Evolutionary conservation across 2,797 vertebrate species (phyloP), one percentile per base, ranked within the genome.

Genomic region (Nannoperca obscura): DNA sequence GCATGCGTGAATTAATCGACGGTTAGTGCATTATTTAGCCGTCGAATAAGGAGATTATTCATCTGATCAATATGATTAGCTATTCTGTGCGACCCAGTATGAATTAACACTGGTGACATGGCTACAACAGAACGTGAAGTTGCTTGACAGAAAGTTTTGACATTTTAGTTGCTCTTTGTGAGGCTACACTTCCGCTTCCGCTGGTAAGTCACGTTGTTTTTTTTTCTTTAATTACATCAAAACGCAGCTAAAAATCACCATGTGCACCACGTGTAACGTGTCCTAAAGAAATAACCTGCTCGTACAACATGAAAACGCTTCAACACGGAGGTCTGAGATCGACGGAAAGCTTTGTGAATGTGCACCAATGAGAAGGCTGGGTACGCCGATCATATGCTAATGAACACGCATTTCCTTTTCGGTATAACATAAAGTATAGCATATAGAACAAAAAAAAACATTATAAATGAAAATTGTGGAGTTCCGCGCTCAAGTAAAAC

Each of bases 331-430:
- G 3, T 40, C 12, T 13, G 2, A 61, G 38, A 24, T 53, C 2
- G 8, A 38, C 38, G 20, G 0, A 54, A 53, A 42, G 0, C 0
- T 32, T 46, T 20, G 1, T 22, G 10, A 3, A 38, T 32, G 14
- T 50, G 9, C 2, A 86, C 93, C 93, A 94, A 93, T 94, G 27
- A 61, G 73, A 88, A 63, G 17, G 52, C 63, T 32, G 22, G 22
- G 2, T n/a, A 2, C 7, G 36, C 0, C 20, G 40, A 54, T 22
- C 27, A 44, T 66, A 91, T 85, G 82, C 38, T 50, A 85, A 90
- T 86, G 13, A 72, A 0, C 24, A 40, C 32, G 3, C 22, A 0
- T 42, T 78, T 49, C 14, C 9, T 15, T 53, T 5, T 17, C 17
- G 5, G 10, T 82, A 63, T 76, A 27, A 53, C 5, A 5, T 1